These are phyloP conservation scores for Mythimna vitellina DNA, from an alignment of 2,888 invertebrate genomes.

Conservation along the genomic window DNA sequence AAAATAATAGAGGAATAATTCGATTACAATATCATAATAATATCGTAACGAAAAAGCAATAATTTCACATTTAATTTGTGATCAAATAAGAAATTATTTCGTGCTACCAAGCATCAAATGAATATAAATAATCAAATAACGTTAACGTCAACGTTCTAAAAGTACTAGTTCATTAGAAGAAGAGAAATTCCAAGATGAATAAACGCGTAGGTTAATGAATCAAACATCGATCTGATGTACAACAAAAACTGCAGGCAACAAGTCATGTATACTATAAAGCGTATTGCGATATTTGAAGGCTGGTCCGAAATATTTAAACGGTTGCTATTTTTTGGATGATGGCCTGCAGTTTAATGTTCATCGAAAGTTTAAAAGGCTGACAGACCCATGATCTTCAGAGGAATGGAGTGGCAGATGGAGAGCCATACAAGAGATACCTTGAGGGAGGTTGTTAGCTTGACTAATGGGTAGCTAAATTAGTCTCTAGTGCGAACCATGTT, in stretches of 20 bases:
- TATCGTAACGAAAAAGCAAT: too few relatives aligned
- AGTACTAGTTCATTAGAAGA: neutral
- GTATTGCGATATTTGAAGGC: neutral
- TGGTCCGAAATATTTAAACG: too few relatives aligned
- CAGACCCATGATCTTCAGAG: neutral
- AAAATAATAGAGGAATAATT: too few relatives aligned
- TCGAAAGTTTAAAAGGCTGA: neutral
- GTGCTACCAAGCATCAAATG: neutral
- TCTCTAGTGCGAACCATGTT: too few relatives aligned
- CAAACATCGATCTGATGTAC: slow-evolving; percentile 4
- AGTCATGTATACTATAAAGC: slow-evolving; percentile 38
- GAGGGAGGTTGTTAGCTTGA: too few relatives aligned
- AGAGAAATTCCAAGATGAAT: slow-evolving; percentile 1
- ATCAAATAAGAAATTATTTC: slow-evolving; percentile 8
- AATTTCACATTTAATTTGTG: neutral
- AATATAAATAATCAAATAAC: neutral
- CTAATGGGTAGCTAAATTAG: too few relatives aligned
- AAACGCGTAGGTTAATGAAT: slow-evolving; percentile 1
- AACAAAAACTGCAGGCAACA: slow-evolving; percentile 1
- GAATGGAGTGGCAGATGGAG: too few relatives aligned
- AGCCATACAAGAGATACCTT: too few relatives aligned
- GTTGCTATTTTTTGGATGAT: slow-evolving; percentile 10
- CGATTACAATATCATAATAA: too few relatives aligned
- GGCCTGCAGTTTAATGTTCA: slow-evolving; percentile 1
- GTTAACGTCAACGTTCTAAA: slow-evolving; percentile 3